Percentiles rank a stretch among this genome's conserved stretches.
Conservation (phyloP, 2,113 vertebrate species). For the Oreotragus oreotragus region DNA sequence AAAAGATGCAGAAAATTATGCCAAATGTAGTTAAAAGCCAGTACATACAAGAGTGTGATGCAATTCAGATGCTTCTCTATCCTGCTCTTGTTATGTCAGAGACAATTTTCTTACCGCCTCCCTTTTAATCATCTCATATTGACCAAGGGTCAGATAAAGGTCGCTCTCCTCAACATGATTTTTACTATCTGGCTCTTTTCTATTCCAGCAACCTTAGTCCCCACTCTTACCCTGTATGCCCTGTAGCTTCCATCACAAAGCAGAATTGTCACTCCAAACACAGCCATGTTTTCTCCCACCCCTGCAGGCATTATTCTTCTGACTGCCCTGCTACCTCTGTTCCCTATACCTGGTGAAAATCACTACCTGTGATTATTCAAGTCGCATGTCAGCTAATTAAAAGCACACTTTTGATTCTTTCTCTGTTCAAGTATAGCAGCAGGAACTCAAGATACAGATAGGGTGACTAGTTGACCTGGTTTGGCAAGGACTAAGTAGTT, state of each 20-base stretch:
- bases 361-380: background rate
- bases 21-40: background rate
- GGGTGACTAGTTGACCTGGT: rapidly evolving
- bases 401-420: background rate
- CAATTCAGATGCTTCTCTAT: background rate
- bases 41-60: background rate
- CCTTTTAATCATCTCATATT: background rate
- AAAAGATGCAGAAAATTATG: background rate
- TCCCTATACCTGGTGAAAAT: background rate
- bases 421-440: rapidly evolving
- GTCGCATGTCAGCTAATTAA: background rate
- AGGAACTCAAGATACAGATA: background rate
- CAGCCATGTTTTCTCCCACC: rapidly evolving
- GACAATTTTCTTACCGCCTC: background rate
- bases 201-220: background rate
- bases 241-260: background rate
- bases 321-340: background rate
- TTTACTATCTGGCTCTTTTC: background rate
- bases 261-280: background rate
- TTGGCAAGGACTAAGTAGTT: background rate
- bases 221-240: background rate
- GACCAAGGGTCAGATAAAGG: background rate
- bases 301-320: too few relatives aligned
- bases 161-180: background rate
- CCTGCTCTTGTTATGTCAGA: background rate